phyloP scores from a whole-genome alignment of 2,888 invertebrate genomes.

The Shargacucullia verbasci region DNA sequence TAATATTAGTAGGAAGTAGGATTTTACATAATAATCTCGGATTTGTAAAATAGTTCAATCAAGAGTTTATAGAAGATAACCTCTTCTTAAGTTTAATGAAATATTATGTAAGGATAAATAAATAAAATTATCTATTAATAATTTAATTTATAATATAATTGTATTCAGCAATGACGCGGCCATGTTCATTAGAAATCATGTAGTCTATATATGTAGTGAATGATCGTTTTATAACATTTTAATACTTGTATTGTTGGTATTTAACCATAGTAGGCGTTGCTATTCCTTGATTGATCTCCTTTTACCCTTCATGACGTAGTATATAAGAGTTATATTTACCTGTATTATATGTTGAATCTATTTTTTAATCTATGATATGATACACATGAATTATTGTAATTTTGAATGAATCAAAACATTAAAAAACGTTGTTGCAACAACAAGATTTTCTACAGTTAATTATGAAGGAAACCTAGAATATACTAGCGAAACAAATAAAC shows the following conservation, averaged over 20 bases:
- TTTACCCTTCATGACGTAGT: constrained; percentile 64
- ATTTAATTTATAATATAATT: constrained; percentile 22
- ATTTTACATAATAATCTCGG: constrained; percentile 11
- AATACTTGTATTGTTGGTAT: constrained; percentile 57
- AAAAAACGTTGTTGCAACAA: no score
- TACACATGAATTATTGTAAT: no score
- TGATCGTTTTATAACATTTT: constrained; percentile 64
- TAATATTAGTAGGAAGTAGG: no score
- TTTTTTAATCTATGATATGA: no score
- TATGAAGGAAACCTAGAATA: no score
- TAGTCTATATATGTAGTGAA: constrained; percentile 72
- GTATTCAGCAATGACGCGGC: constrained; percentile 42
- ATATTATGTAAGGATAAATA: constrained; percentile 5
- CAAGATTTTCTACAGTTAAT: no score
- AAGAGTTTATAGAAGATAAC: constrained; percentile 6
- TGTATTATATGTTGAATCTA: constrained; percentile 3
- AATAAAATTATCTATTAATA: no score
- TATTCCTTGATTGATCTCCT: constrained; percentile 84
- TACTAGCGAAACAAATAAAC: no score
- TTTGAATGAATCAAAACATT: no score
- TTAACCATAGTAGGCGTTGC: constrained; percentile 65
- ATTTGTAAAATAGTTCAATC: constrained; percentile 23
- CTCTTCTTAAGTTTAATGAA: constrained; percentile 16
- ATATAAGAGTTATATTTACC: constrained; percentile 27
- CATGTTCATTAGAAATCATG: constrained; percentile 50